These are phyloP conservation scores for Ecdyonurus torrentis DNA, from an alignment of 2,888 invertebrate genomes.

Conservation along the genomic window DNA sequence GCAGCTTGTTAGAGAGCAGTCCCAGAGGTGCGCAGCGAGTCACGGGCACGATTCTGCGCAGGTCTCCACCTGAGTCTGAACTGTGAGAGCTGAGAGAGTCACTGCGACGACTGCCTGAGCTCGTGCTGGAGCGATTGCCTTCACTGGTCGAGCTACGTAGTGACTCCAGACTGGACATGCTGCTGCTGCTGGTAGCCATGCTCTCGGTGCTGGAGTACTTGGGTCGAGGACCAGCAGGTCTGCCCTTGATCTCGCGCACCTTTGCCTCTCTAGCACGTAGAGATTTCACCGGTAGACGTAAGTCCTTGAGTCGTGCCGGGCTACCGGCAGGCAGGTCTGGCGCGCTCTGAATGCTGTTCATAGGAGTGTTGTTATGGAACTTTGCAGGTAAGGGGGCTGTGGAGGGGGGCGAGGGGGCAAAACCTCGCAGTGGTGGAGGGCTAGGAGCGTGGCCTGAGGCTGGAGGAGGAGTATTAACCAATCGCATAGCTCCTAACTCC, in stretches of 20 bases:
- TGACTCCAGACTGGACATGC: conserved; percentile 77
- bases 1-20: conserved; percentile 43
- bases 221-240: conserved; percentile 30
- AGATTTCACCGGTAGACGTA: conserved; percentile 54
- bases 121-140: conserved; percentile 69
- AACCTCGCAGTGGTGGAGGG: conserved; percentile 13
- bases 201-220: conserved; percentile 69
- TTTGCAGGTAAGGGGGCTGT: conserved; percentile 70
- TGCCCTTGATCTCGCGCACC: conserved; percentile 39
- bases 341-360: conserved; percentile 67
- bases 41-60: neutral
- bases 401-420: conserved; percentile 68
- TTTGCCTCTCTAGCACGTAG: conserved; percentile 44
- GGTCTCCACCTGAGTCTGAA: conserved; percentile 42
- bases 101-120: conserved; percentile 68
- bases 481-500: conserved; percentile 19
- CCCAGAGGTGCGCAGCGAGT: neutral
- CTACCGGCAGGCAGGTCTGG: conserved; percentile 55
- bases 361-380: conserved; percentile 47
- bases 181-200: conserved; percentile 66
- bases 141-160: conserved; percentile 74
- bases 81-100: conserved; percentile 73
- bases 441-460: conserved; percentile 9
- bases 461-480: conserved; percentile 8
- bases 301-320: conserved; percentile 50